Percentiles rank a stretch among this genome's conserved stretches.
Evolutionary conservation across 2,797 vertebrate genomes (phyloP).

Genomic region (Eremophila alpestris): DNA sequence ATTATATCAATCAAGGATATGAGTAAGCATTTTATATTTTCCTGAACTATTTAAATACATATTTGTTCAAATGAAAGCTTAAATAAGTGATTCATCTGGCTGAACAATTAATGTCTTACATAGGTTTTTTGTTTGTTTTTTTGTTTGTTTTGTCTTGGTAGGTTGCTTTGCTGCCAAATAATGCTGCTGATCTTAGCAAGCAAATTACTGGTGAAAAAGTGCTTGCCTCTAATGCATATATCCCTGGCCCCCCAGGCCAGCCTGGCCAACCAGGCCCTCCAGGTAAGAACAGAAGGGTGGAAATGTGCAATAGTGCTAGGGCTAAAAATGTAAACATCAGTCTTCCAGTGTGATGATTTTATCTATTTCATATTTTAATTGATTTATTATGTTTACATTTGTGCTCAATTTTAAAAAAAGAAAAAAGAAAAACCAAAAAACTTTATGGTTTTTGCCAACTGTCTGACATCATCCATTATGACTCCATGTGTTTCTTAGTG

Average conservation of each 20-base stretch:
- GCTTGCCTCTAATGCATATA: constrained; percentile 83
- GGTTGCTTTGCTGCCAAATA: constrained; percentile 90
- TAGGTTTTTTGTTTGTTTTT: background rate
- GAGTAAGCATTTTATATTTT: background rate
- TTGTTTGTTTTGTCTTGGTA: constrained; percentile 59
- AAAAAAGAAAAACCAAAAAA: background rate
- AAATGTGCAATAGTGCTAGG: background rate
- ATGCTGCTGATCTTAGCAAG: constrained; percentile 85
- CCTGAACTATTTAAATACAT: background rate
- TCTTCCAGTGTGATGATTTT: background rate
- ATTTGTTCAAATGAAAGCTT: background rate
- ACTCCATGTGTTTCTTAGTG: background rate
- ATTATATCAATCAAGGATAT: background rate
- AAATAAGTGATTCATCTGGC: background rate
- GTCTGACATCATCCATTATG: background rate
- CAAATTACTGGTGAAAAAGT: constrained; percentile 88
- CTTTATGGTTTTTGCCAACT: background rate
- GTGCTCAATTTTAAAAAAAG: background rate
- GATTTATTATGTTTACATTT: background rate
- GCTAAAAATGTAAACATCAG: background rate
- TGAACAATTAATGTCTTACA: background rate
- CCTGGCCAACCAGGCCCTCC: constrained; percentile 85
- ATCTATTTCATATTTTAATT: background rate
- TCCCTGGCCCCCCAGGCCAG: constrained; percentile 89
- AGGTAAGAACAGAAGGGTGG: constrained; percentile 76